Percentiles rank a stretch among this genome's conserved stretches.
phyloP scores from a whole-genome alignment of 2,888 invertebrate species.

The Andrena flavipes region DNA sequence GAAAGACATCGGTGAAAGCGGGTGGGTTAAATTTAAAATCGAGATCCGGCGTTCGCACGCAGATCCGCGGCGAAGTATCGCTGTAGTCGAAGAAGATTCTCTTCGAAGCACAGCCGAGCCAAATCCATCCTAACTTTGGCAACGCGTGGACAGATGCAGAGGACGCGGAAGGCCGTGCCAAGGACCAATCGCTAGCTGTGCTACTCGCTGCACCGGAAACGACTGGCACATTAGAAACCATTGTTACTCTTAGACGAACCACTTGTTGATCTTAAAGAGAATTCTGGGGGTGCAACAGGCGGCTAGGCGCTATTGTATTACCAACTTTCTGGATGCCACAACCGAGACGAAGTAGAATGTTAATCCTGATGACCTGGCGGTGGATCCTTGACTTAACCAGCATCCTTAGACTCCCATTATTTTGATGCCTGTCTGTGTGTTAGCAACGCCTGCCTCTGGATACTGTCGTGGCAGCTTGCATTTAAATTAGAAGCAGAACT shows the following conservation, averaged over 20 bases:
- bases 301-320: conserved; percentile 62
- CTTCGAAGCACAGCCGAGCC: conserved; percentile 50
- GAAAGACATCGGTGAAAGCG: conserved; percentile 29
- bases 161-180: conserved; percentile 57
- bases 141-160: conserved; percentile 37
- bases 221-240: conserved; percentile 66
- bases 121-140: conserved; percentile 64
- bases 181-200: conserved; percentile 47
- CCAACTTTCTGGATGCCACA: conserved; percentile 59
- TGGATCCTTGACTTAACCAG: conserved; percentile 16
- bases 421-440: background rate
- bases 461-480: too few relatives aligned
- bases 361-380: conserved; percentile 46
- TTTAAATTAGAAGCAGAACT: too few relatives aligned
- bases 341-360: conserved; percentile 36
- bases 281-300: conserved; percentile 67
- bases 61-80: conserved; percentile 17
- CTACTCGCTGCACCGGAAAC: conserved; percentile 46
- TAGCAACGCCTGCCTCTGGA: too few relatives aligned
- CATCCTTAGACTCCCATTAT: conserved; percentile 8
- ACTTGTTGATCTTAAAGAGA: conserved; percentile 77
- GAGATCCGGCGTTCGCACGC: conserved; percentile 18
- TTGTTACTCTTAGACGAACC: conserved; percentile 77
- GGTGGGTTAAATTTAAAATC: conserved; percentile 58
- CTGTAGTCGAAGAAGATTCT: conserved; percentile 5